A percentile compares a stretch with the other conserved stretches of the same genome.
Conservation (phyloP, 2,888 invertebrate species). For the Sarcophaga caerulescens region DNA sequence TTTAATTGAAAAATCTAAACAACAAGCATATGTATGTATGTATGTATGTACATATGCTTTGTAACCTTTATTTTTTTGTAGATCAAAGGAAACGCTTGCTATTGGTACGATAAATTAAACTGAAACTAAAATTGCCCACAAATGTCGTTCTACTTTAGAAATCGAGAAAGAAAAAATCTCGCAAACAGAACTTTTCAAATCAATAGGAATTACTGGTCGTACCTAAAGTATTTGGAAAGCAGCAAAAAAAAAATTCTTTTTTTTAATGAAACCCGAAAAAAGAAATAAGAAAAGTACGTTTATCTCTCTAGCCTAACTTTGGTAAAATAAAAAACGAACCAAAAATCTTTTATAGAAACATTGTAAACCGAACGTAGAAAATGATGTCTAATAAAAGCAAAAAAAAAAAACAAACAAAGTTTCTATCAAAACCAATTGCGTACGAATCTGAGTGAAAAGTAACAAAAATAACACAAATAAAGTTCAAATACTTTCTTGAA, state of each 20-base stretch:
- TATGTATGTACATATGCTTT: neutral
- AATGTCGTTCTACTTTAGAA: constrained; percentile 56
- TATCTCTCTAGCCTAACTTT: too few relatives aligned
- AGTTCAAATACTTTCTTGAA: constrained; percentile 62
- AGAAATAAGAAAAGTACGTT: too few relatives aligned
- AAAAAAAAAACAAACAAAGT: constrained; percentile 30
- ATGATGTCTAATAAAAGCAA: constrained; percentile 27
- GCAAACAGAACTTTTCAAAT: neutral
- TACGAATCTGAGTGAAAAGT: constrained; percentile 36
- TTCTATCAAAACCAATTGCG: constrained; percentile 46
- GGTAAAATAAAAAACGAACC: neutral
- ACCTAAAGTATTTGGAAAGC: neutral
- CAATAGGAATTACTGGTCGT: neutral
- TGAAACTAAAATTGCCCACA: constrained; percentile 41
- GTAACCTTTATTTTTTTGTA: neutral
- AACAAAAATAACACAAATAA: constrained; percentile 43
- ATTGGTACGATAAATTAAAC: constrained; percentile 45
- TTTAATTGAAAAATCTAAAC: constrained; percentile 51
- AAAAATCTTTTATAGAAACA: constrained; percentile 41
- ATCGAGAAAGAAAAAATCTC: neutral
- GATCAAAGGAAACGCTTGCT: constrained; percentile 7
- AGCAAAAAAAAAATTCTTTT: neutral
- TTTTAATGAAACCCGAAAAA: neutral
- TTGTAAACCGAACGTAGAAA: constrained; percentile 20
- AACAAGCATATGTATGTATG: neutral